Percentiles rank a stretch among this genome's conserved stretches.
Conservation (phyloP, 2,113 vertebrate genomes). For the Xiphophorus maculatus region DNA sequence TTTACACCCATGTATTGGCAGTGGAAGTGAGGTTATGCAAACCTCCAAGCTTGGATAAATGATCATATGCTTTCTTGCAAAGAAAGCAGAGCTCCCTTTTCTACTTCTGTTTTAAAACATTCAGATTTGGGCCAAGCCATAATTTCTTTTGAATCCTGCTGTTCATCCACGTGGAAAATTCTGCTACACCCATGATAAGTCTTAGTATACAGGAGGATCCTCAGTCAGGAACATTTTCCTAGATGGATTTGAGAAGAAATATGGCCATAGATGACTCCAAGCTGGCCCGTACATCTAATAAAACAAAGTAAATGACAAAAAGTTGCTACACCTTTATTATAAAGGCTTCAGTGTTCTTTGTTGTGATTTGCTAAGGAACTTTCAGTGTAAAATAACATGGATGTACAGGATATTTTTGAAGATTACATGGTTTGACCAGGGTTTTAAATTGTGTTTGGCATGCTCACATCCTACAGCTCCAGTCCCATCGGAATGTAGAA, state of each 20-base stretch:
- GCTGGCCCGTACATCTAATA: conserved; percentile 21
- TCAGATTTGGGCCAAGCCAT: conserved; percentile 48
- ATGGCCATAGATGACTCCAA: conserved; percentile 39
- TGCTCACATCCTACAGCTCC: conserved; percentile 48
- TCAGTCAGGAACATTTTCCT: conserved; percentile 53
- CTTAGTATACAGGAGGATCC: conserved; percentile 32
- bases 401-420: conserved; percentile 49
- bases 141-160: conserved; percentile 23
- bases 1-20: conserved; percentile 46
- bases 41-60: conserved; percentile 58
- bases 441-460: conserved; percentile 64
- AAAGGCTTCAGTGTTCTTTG: conserved; percentile 36
- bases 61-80: conserved; percentile 32
- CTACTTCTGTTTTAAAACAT: conserved; percentile 54
- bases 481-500: conserved; percentile 47
- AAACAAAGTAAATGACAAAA: conserved; percentile 23
- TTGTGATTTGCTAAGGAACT: conserved; percentile 34
- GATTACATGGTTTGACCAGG: conserved; percentile 65
- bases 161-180: conserved; percentile 4
- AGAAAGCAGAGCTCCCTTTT: conserved; percentile 19
- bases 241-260: conserved; percentile 73
- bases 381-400: conserved; percentile 50
- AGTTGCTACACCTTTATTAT: conserved; percentile 35
- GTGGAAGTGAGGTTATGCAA: conserved; percentile 57
- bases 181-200: conserved; percentile 35